Base-by-base conservation (phyloP, 2,113 vertebrate genomes). In the Aegypius monachus region DNA sequence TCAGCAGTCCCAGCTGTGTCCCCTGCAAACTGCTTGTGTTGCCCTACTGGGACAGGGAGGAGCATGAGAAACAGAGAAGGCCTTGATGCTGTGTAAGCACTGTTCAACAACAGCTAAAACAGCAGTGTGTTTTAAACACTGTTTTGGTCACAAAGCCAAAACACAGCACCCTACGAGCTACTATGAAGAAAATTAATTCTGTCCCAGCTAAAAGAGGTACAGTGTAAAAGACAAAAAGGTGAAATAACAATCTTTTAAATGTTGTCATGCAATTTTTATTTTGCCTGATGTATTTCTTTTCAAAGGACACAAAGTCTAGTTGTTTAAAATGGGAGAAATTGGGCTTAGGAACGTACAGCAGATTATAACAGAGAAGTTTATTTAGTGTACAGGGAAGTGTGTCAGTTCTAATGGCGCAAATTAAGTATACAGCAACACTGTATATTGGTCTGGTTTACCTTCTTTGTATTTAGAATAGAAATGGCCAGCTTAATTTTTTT, bases 11-110 rank as follows among this genome's bases (percentile, higher is more conserved):
- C 2, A 1, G 48, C 45, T 61, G 48, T 19, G 23, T 22, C 67
- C 48, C 62, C 6, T 34, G 38, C 8, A 20, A 18, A 10, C 14
- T 48, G 26, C 45, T 56, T 15, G 47, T 47, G 63, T 26, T 3
- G 7, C 38, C 9, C 61, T 32, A 2, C 16, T 63, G 38, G 25
- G 47, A 12, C 0, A 0, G 58, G 31, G 8, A 13, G n/a, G 11
- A 53, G 52, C 26, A 3, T 11, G 19, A 59, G 48, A 45, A 63
- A 5, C 7, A 9, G 56, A 50, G 58, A 7, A 1, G 3, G 42
- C 56, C 29, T 40, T 58, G 18, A 11, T 4, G 7, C 61, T 38
- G 16, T 0, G 5, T 67, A 13, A 26, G 22, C 18, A 2, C 53
- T 58, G 36, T 25, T n/a, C 59, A 47, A 7, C 2, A 4, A 13